A percentile compares a stretch with the other conserved stretches of the same genome.
phyloP scores from a whole-genome alignment of 2,888 invertebrate species.

The Linnaemya vulpina region DNA sequence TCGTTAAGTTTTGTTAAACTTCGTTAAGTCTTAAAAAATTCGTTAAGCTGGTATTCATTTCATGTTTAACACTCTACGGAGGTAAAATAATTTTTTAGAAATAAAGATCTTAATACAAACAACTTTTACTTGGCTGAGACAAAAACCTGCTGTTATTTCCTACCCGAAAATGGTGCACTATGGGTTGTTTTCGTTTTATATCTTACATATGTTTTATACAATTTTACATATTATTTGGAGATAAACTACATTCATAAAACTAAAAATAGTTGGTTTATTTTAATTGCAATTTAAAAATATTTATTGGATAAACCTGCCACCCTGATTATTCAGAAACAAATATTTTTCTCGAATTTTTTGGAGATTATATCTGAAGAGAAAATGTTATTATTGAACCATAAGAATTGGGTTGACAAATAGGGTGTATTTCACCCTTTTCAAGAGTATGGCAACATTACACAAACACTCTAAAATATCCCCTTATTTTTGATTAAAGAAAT shows the following conservation, averaged over 20 bases:
- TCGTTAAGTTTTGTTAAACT: constrained; percentile 28
- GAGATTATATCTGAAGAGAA: constrained; percentile 6
- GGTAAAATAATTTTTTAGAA: not conserved
- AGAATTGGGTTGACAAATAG: too few relatives aligned
- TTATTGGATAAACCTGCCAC: not conserved
- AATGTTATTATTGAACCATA: not conserved
- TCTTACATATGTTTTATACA: too few relatives aligned
- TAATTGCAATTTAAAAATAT: not conserved
- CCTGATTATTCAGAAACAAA: not conserved
- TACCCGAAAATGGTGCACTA: too few relatives aligned
- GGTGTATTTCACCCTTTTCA: too few relatives aligned
- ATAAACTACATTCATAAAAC: not conserved
- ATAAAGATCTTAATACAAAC: too few relatives aligned
- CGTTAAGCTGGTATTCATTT: not conserved
- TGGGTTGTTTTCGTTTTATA: not conserved
- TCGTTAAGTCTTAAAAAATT: not conserved
- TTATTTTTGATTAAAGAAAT: too few relatives aligned
- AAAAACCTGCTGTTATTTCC: too few relatives aligned
- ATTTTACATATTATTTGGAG: not conserved
- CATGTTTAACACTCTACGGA: not conserved
- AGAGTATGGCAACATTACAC: too few relatives aligned
- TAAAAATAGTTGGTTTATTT: constrained; percentile 3
- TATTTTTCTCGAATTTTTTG: not conserved
- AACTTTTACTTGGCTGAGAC: too few relatives aligned
- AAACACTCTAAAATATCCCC: too few relatives aligned